These are phyloP conservation scores for Alauda arvensis DNA, from an alignment of 2,797 vertebrate genomes.

Conservation along the genomic window DNA sequence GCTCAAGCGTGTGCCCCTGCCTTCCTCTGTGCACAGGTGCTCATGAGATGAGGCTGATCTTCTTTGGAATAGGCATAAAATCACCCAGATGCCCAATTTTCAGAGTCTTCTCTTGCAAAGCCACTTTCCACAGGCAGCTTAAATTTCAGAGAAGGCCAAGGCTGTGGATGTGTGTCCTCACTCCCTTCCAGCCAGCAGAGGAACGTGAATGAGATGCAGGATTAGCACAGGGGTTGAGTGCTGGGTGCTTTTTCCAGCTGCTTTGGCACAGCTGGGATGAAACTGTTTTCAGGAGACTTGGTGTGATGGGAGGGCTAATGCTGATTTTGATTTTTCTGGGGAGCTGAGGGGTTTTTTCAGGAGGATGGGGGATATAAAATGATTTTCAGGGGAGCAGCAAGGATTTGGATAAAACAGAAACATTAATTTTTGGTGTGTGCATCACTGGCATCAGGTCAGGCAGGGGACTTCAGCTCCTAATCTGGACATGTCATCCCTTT, in stretches of 20 bases:
- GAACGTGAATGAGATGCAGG: background rate
- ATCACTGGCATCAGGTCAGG: background rate
- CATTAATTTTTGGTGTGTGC: rapidly evolving
- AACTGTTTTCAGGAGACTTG: background rate
- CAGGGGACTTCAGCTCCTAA: background rate
- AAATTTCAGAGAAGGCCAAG: background rate
- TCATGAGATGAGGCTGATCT: background rate
- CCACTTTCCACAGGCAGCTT: background rate
- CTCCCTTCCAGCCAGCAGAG: background rate
- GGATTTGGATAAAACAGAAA: background rate
- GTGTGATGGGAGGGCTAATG: background rate
- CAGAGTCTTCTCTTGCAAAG: background rate
- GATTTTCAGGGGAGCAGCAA: background rate
- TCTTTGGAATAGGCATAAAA: background rate
- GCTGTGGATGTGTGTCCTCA: background rate
- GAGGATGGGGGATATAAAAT: background rate
- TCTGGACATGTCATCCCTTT: background rate
- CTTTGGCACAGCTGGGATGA: background rate
- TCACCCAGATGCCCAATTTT: background rate
- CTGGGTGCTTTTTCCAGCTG: background rate
- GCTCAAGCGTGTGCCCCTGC: background rate
- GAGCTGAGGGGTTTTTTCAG: background rate
- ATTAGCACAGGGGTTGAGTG: background rate
- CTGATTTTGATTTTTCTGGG: background rate
- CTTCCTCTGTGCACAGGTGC: background rate